These are phyloP conservation scores for Orientallactaga sibirica DNA, from an alignment of 2,797 vertebrate genomes.

Conservation along the genomic window DNA sequence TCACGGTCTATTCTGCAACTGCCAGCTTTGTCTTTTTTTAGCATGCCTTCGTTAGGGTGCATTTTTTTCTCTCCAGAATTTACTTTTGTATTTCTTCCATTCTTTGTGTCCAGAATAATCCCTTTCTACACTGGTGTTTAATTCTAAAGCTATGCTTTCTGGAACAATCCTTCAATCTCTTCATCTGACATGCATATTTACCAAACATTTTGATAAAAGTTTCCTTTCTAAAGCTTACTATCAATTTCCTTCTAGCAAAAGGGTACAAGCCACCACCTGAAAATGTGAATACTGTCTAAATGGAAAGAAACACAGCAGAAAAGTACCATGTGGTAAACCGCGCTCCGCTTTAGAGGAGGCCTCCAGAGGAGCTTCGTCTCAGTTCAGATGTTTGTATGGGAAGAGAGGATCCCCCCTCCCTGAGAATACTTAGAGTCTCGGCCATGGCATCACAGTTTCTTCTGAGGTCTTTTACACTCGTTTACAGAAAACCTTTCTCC, in stretches of 20 bases:
- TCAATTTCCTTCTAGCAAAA: neutral
- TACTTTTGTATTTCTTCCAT: neutral
- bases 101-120: neutral
- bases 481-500: neutral
- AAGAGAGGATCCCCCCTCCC: neutral
- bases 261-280: neutral
- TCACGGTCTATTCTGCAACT: neutral
- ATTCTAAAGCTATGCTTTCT: neutral
- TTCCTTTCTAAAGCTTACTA: neutral
- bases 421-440: neutral
- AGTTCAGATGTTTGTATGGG: neutral
- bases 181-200: slow-evolving; percentile 19
- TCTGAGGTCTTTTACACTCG: neutral
- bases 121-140: neutral
- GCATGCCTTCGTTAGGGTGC: neutral
- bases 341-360: neutral
- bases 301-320: neutral
- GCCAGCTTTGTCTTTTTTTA: neutral
- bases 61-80: neutral
- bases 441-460: neutral
- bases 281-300: neutral
- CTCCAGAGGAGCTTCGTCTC: neutral
- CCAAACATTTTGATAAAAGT: neutral
- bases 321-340: neutral
- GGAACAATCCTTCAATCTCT: neutral